Percentiles rank a stretch among this genome's conserved stretches.
These are phyloP conservation scores for Pygoscelis adeliae DNA, from an alignment of 2,113 vertebrate genomes.

Conservation along the genomic window DNA sequence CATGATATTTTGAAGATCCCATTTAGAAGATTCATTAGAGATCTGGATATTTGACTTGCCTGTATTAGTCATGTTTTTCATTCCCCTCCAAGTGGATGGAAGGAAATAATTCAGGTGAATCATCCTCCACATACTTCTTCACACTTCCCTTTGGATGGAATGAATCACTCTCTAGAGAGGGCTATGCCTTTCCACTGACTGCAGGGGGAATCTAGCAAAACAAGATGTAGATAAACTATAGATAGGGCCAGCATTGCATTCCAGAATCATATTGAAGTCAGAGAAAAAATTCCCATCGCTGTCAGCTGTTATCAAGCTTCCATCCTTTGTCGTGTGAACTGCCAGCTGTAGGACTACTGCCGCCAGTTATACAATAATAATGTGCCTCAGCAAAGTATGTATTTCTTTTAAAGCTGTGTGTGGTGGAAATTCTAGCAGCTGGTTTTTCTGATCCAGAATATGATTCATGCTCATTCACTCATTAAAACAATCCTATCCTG, in stretches of 20 bases:
- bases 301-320: background rate
- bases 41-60: background rate
- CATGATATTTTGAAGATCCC: background rate
- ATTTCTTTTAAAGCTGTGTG: background rate
- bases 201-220: background rate
- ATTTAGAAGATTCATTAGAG: background rate
- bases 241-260: background rate
- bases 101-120: conserved; percentile 16
- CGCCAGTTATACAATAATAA: background rate
- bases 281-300: background rate
- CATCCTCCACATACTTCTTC: background rate
- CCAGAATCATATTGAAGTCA: background rate
- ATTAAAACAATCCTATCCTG: background rate
- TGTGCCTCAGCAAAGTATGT: background rate
- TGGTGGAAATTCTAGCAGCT: background rate
- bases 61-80: background rate
- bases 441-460: background rate
- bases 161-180: background rate
- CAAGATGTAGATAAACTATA: background rate
- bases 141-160: background rate
- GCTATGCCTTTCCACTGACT: background rate
- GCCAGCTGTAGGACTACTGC: background rate
- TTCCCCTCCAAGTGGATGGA: background rate
- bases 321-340: background rate
- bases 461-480: background rate